Evolutionary conservation across 2,888 invertebrate species (phyloP), one percentile per base, ranked within the genome.

Genomic region (Trichopria drosophilae): DNA sequence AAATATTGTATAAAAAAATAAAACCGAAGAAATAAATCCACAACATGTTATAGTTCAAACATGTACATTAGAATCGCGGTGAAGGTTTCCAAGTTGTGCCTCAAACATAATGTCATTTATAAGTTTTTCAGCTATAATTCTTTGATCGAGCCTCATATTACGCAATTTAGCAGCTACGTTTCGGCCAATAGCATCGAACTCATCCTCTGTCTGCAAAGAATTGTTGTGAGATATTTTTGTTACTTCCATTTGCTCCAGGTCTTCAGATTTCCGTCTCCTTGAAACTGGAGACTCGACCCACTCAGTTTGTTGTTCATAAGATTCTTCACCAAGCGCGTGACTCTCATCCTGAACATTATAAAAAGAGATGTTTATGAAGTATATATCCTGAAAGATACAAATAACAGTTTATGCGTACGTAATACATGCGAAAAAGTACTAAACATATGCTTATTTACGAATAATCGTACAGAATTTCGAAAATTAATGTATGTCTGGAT

Each of bases 61-160:
- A 32, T 73, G 71, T 45, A 76, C 67, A 59, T 65, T 73, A 20
- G 77, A 76, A 60, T 77, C 69, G 62, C 76, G 69, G 53, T 74
- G 71, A 46, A 78, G 69, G 46, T 71, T 76, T 12, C 77, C 77
- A 29, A 78, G 62, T 61, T 77, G 76, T 16, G 73, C 78, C 57
- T 77, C 78, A 56, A 77, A 77, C 15, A 78, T 59, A 51, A 78
- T 73, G 54, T 78, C 77, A 56, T 76, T 76, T 22, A 78, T 63
- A 22, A 76, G 64, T 60, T 78, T 78, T 54, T 78, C 76, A 4
- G 78, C 77, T 53, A 76, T 73, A 54, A 78, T 70, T 63, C 76
- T 71, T 64, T 78, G 77, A 48, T 74, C 72, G 12, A 72, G 50
- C 48, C 71, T 62, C 76, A 78, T 73, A 57, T 71, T 73, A 47